phyloP scores from a whole-genome alignment of 2,888 invertebrate species.

The Mesochorus sp. region DNA sequence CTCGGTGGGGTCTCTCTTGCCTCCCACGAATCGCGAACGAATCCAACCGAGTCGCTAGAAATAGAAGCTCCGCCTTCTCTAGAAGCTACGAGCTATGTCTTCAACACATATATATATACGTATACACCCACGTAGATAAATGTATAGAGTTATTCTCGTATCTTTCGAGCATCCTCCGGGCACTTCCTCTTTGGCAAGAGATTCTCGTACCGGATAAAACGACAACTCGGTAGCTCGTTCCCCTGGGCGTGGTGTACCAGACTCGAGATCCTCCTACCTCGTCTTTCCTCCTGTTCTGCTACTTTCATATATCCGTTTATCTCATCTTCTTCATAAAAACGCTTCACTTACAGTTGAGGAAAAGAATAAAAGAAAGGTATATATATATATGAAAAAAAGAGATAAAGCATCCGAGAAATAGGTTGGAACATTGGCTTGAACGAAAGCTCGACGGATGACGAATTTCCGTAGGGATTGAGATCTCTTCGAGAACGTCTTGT shows the following conservation, averaged over 20 bases:
- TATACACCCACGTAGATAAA: not conserved
- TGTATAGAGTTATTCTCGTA: slow-evolving; percentile 36
- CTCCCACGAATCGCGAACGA: slow-evolving; percentile 59
- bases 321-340: slow-evolving; percentile 63
- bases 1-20: slow-evolving; percentile 49
- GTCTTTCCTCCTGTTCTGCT: slow-evolving; percentile 15
- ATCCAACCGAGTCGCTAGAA: slow-evolving; percentile 63
- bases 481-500: not conserved
- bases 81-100: slow-evolving; percentile 67
- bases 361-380: not conserved
- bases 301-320: slow-evolving; percentile 15
- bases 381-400: too few relatives aligned
- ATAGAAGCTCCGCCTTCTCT: slow-evolving; percentile 78
- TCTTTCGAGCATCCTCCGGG: slow-evolving; percentile 66
- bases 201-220: slow-evolving; percentile 56
- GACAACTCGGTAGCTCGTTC: slow-evolving; percentile 38
- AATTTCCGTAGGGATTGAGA: slow-evolving; percentile 12
- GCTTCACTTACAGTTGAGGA: not conserved
- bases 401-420: too few relatives aligned
- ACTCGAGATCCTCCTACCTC: slow-evolving; percentile 55
- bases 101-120: slow-evolving; percentile 2
- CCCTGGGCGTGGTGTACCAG: slow-evolving; percentile 67
- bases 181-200: slow-evolving; percentile 52
- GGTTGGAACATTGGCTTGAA: not conserved
- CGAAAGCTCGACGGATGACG: not conserved